Conservation (phyloP, 2,113 vertebrate genomes). For the Syngnathus floridae region DNA sequence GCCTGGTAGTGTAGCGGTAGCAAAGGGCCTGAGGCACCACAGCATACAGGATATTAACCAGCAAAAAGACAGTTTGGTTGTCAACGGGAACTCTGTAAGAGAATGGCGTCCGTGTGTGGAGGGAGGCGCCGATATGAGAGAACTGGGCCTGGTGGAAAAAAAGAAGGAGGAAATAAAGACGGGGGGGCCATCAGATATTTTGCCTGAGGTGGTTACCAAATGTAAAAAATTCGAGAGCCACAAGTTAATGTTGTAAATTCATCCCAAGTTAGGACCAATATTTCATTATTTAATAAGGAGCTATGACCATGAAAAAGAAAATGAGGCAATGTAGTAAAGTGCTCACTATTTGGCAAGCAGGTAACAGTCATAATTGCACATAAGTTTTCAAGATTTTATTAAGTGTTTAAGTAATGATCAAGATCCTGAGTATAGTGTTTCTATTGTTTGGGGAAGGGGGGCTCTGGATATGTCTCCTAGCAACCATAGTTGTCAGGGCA, state of each 20-base stretch:
- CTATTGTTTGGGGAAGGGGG: conserved; percentile 1
- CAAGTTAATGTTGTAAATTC: too few species aligned
- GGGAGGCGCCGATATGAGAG: conserved; percentile 87
- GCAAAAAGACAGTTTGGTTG: conserved; percentile 75
- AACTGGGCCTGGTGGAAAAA: conserved; percentile 80
- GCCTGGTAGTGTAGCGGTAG: conserved; percentile 81
- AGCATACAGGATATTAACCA: conserved; percentile 79
- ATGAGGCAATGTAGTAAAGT: too few species aligned
- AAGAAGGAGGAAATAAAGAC: conserved; percentile 9
- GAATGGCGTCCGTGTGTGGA: conserved; percentile 91
- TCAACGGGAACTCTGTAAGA: conserved; percentile 84
- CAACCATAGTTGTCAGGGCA: conserved; percentile 29
- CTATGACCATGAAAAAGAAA: too few species aligned
- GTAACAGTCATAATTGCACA: neutral
- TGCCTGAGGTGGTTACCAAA: too few species aligned
- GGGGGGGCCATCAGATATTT: too few species aligned
- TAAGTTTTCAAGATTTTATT: neutral
- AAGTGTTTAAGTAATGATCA: neutral
- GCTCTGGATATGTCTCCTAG: conserved; percentile 27
- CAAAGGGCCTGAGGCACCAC: conserved; percentile 85
- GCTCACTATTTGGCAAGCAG: neutral
- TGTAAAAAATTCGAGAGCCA: too few species aligned
- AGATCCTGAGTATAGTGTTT: too few species aligned
- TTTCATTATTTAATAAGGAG: too few species aligned
- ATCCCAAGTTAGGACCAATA: too few species aligned